Evolutionary conservation across 2,113 vertebrate genomes (phyloP).

Genomic region (Hucho hucho): DNA sequence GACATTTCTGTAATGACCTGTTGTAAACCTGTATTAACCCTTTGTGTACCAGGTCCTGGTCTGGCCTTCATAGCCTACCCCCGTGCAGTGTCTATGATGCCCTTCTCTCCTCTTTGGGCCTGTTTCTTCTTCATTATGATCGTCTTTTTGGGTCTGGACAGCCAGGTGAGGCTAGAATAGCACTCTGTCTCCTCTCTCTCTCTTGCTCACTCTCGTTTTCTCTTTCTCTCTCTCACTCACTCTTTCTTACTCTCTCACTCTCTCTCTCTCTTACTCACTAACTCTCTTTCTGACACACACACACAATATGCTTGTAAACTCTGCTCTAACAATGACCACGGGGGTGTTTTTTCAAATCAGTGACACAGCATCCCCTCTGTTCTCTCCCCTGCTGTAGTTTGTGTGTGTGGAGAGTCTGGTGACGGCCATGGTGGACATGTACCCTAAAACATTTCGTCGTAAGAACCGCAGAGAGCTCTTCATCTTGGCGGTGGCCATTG

Average conservation of each 20-base stretch:
- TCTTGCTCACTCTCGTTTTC: neutral
- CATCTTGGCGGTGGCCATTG: constrained; percentile 81
- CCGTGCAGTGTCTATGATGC: constrained; percentile 95
- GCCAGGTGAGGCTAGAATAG: constrained; percentile 78
- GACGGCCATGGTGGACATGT: constrained; percentile 93
- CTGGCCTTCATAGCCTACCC: constrained; percentile 97
- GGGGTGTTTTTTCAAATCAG: neutral
- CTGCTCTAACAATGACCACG: neutral
- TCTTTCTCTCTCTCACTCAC: neutral
- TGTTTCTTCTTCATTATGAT: constrained; percentile 98
- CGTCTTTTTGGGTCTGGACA: constrained; percentile 91
- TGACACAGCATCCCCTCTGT: neutral
- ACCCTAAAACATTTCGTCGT: constrained; percentile 85
- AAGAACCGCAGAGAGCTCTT: constrained; percentile 89
- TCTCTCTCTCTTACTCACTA: neutral
- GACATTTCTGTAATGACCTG: neutral
- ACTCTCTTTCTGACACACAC: no score
- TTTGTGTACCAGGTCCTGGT: constrained; percentile 81
- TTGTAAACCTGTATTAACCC: neutral
- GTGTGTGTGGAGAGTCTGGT: constrained; percentile 95
- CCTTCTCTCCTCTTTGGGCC: constrained; percentile 92
- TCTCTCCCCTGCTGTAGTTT: constrained; percentile 75
- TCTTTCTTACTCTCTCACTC: neutral
- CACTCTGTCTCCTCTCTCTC: neutral
- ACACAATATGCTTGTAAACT: neutral